phyloP scores from a whole-genome alignment of 2,797 vertebrate genomes.

The Rhynchotus rufescens region DNA sequence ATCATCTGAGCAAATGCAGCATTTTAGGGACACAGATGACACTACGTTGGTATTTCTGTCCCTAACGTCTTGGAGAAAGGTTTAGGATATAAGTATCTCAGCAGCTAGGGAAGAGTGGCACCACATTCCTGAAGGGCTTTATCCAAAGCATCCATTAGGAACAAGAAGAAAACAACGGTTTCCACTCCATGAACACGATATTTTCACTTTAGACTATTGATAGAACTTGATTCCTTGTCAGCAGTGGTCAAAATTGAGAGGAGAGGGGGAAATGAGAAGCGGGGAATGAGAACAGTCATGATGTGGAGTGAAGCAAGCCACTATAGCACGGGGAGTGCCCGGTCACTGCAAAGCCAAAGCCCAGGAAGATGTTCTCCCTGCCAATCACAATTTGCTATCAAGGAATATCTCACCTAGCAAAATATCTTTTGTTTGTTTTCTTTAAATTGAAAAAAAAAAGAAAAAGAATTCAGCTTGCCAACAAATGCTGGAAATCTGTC shows the following conservation, averaged over 20 bases:
- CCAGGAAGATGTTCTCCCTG: background rate
- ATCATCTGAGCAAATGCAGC: background rate
- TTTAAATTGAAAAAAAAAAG: background rate
- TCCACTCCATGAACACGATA: background rate
- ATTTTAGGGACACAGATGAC: background rate
- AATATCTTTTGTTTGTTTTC: background rate
- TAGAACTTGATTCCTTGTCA: background rate
- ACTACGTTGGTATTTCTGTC: background rate
- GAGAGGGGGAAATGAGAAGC: background rate
- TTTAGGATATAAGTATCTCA: background rate
- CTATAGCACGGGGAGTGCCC: background rate
- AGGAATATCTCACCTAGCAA: background rate
- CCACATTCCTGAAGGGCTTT: background rate
- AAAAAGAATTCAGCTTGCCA: background rate
- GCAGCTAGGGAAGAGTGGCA: background rate
- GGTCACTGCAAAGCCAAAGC: fast-evolving
- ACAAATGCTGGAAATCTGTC: background rate
- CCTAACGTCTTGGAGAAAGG: background rate
- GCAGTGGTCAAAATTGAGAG: background rate
- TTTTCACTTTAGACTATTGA: background rate
- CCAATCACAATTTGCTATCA: background rate
- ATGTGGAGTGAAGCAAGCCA: background rate
- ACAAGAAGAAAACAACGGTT: background rate
- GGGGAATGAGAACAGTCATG: background rate
- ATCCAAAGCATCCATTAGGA: background rate